A percentile compares a stretch with the other conserved stretches of the same genome.
phyloP scores from a whole-genome alignment of 2,113 vertebrate species.

The Lonchura striata region DNA sequence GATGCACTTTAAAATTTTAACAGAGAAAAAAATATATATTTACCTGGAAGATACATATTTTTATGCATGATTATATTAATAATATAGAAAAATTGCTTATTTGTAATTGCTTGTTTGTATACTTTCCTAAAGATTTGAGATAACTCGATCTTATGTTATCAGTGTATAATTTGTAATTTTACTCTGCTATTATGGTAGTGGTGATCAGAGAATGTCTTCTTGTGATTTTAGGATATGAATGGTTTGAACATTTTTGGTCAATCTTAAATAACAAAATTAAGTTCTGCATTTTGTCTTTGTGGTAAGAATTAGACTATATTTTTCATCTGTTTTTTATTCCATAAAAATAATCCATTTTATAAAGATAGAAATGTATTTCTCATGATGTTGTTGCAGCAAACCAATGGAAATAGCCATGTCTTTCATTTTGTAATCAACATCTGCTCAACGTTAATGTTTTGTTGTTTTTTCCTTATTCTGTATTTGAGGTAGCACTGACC shows the following conservation, averaged over 20 bases:
- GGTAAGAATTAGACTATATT: background rate
- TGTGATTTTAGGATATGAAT: background rate
- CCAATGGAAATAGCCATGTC: background rate
- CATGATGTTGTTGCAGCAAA: background rate
- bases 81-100: background rate
- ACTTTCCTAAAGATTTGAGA: slow-evolving; percentile 12
- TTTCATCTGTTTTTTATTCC: background rate
- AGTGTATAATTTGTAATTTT: background rate
- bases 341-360: background rate
- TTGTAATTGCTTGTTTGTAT: background rate
- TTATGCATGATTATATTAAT: slow-evolving; percentile 34
- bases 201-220: background rate
- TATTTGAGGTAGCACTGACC: background rate
- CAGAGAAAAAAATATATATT: background rate
- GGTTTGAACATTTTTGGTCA: background rate
- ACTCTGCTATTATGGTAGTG: background rate
- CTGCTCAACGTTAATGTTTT: background rate
- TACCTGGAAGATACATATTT: slow-evolving; percentile 32
- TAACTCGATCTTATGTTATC: background rate
- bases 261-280: background rate
- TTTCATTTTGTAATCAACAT: background rate
- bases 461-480: background rate
- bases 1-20: slow-evolving; percentile 9
- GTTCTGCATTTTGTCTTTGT: background rate
- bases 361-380: background rate